Base-by-base conservation (phyloP, 1,140 invertebrate species). In the Dendroctonus ponderosae region DNA sequence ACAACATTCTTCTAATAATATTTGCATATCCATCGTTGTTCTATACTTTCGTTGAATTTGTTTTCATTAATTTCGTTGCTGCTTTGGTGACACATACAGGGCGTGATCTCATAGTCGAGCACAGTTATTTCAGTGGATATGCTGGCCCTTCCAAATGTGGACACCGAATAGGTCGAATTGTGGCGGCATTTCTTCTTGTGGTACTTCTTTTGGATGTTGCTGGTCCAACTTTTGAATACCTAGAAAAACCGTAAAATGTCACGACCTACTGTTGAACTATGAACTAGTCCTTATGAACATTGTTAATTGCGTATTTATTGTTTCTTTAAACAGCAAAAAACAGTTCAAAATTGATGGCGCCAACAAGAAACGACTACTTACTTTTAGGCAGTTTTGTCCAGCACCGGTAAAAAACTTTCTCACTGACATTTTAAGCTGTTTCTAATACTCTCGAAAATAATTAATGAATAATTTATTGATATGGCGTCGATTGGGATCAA, bases 331-430 rank as follows among this genome's bases (percentile, higher is more conserved):
- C 5, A 15, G 50, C 8, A 51, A 6, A 52, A 12, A 12, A 11
- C 12, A 12, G 7, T 56, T 26, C 26, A 26, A 2, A 2, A 2
- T 1, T 26, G 26, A 26, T 26, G 26, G 26, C 26, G 26, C 26
- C 26, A 26, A 26, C 26, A 26, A 26, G 26, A 26, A 26, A 26
- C 26, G 26, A 26, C 26, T 54, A 73, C 70, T 71, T 62, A 75
- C 73, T 66, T 75, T 72, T 42, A 75, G 60, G 43, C 73, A 75
- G 51, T 72, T 73, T 52, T 71, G 67, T 15, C 72, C 71, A 9
- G 70, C 70, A 63, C 62, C 66, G 7, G 42, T 49, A 49, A 73
- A 73, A 43, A 73, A 70, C 58, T 71, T 73, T 61, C 51, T 73
- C 44, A 73, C 67, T 4, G 72, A 70, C 73, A 75, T 75, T 15